Conservation (phyloP, 2,113 vertebrate genomes). For the Alces alces region DNA sequence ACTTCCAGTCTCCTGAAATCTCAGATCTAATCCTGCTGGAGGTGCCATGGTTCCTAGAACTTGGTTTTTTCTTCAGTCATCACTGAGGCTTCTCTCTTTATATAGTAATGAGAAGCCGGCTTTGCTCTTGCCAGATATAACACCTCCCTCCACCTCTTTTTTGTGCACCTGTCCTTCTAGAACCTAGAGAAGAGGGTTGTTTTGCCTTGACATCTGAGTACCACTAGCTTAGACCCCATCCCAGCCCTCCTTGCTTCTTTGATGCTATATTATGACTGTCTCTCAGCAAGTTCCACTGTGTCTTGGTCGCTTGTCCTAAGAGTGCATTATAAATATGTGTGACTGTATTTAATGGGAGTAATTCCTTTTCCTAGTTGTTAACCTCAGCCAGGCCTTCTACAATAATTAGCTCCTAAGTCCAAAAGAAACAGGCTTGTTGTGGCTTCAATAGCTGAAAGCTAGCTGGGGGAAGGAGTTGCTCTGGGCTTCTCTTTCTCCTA, state of each 20-base stretch:
- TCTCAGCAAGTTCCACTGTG: not conserved
- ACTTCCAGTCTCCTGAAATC: not conserved
- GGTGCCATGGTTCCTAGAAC: not conserved
- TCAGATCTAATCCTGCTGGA: not conserved
- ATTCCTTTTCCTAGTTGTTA: not conserved
- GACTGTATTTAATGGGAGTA: not conserved
- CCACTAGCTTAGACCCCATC: not conserved
- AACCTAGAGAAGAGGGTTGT: not conserved
- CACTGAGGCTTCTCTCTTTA: not conserved
- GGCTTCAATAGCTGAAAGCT: not conserved
- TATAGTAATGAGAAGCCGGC: rapidly evolving
- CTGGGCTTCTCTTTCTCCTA: not conserved
- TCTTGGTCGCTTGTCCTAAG: not conserved
- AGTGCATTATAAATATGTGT: not conserved
- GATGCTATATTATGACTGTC: not conserved
- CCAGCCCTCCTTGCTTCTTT: not conserved
- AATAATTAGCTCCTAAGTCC: not conserved
- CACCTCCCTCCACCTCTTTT: not conserved
- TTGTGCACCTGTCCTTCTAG: not conserved
- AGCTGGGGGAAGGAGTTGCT: not conserved
- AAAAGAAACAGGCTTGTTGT: not conserved
- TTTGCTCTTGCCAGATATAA: not conserved
- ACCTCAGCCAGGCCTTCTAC: not conserved
- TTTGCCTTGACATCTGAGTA: not conserved
- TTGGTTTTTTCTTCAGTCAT: not conserved